A percentile compares a stretch with the other conserved stretches of the same genome.
Conservation (phyloP, 2,113 vertebrate species). For the Hyperopisus bebe region DNA sequence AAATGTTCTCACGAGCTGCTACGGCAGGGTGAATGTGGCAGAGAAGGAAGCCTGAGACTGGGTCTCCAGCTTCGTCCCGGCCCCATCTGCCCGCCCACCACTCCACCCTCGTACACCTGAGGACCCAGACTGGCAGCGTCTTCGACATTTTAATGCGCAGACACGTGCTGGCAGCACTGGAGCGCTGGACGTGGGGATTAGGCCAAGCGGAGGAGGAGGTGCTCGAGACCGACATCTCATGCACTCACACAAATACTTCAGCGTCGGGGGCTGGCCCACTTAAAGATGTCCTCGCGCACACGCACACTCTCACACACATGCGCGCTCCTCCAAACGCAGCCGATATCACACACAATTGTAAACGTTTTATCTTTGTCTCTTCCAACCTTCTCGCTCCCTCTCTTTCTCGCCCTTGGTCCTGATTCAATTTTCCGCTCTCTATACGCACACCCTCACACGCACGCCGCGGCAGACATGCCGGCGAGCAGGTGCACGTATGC, state of each 20-base stretch:
- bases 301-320: neutral
- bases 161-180: constrained; percentile 54
- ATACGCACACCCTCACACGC: constrained; percentile 1
- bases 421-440: neutral
- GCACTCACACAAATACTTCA: constrained; percentile 18
- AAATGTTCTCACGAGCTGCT: neutral
- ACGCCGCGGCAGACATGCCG: constrained; percentile 32
- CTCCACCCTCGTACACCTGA: constrained; percentile 37
- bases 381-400: constrained; percentile 27
- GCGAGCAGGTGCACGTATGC: constrained; percentile 3
- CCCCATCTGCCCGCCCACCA: neutral
- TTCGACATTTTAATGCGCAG: constrained; percentile 54
- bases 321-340: neutral
- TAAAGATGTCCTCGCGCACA: neutral
- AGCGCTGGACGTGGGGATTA: constrained; percentile 67
- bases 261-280: neutral
- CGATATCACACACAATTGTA: neutral
- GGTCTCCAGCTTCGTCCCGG: neutral
- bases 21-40: too few species aligned
- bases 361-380: neutral
- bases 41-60: too few species aligned
- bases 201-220: constrained; percentile 32
- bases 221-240: neutral
- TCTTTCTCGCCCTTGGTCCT: constrained; percentile 24
- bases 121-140: constrained; percentile 52